Evolutionary conservation across 2,113 vertebrate species (phyloP).

Genomic region (Anthoscopus minutus): DNA sequence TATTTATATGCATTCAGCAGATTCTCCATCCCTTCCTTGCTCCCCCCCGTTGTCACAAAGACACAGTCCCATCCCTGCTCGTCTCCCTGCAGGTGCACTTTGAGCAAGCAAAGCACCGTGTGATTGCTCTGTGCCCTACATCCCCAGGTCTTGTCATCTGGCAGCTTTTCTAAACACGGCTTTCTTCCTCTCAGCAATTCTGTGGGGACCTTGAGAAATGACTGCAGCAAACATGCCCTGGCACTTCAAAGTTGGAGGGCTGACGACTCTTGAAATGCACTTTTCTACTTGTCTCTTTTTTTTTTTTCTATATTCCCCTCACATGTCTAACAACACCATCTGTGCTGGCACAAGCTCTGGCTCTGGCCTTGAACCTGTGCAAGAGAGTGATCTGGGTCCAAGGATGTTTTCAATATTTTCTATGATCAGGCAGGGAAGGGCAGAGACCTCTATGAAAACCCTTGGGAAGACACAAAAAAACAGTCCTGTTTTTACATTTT

Average conservation of each 20-base stretch:
- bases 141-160: slow-evolving; percentile 31
- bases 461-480: background rate
- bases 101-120: background rate
- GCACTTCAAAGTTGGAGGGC: slow-evolving; percentile 36
- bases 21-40: background rate
- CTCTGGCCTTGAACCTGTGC: background rate
- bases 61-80: background rate
- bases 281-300: background rate
- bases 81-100: slow-evolving; percentile 4
- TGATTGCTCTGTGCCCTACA: slow-evolving; percentile 41
- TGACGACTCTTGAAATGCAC: slow-evolving; percentile 13
- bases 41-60: background rate
- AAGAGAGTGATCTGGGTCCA: background rate
- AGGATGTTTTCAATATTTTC: background rate
- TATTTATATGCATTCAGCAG: background rate
- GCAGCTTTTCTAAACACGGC: slow-evolving; percentile 5
- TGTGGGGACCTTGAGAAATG: slow-evolving; percentile 31
- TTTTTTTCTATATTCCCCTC: background rate
- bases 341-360: background rate
- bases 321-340: background rate
- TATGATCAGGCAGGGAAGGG: background rate
- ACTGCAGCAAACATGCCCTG: slow-evolving; percentile 44
- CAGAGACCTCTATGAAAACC: background rate
- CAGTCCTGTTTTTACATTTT: background rate
- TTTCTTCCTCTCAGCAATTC: slow-evolving; percentile 45